Evolutionary conservation across 92 coral and sea anemone species (phyloP), one percentile per base, ranked within the genome.

Genomic region (Desmophyllum pertusum): DNA sequence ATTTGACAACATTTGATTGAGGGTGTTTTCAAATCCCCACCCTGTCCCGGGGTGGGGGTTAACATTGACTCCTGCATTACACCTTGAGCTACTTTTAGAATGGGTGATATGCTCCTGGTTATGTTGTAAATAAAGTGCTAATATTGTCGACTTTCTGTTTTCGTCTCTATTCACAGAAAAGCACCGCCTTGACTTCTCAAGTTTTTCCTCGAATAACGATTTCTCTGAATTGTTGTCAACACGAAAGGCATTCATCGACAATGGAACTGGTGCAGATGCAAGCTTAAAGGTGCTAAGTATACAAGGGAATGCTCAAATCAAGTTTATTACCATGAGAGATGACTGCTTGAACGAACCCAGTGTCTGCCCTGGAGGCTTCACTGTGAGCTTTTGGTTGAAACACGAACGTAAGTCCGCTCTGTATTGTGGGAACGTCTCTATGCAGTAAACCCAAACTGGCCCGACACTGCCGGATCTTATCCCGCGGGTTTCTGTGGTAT

Each of bases 351-450:
- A 73, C 39, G 69, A 70, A 25, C 91, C 91, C 15, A 46, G 61
- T 9, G 48, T 69, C 52, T 88, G 91, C 37, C 23, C 52, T 19
- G 73, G 79, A 45, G 91, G 91, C 41, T 78, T 88, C 64, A 78
- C 91, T 27, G 66, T 88, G 27, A 66, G 88, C 65, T 88, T 88
- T 30, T 88, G 91, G 91, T 36, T 88, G 33, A 83, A 78, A 63
- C 81, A 71, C 72, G 84, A 87, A 88, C 85, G 91, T 88, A 46
- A 46, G 52, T 46, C 15, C 15, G 15, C 52, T 46, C 15, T 9
- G 10, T n/a, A n/a, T n/a, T n/a, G n/a, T n/a, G n/a, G n/a, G n/a
- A n/a, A n/a, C n/a, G n/a, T n/a, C n/a, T n/a, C n/a, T n/a, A n/a
- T n/a, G n/a, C n/a, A n/a, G n/a, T n/a, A n/a, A n/a, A n/a, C n/a